Evolutionary conservation across 1,140 invertebrate species (phyloP), one percentile per base, ranked within the genome.

Genomic region (Diorhabda sublineata): DNA sequence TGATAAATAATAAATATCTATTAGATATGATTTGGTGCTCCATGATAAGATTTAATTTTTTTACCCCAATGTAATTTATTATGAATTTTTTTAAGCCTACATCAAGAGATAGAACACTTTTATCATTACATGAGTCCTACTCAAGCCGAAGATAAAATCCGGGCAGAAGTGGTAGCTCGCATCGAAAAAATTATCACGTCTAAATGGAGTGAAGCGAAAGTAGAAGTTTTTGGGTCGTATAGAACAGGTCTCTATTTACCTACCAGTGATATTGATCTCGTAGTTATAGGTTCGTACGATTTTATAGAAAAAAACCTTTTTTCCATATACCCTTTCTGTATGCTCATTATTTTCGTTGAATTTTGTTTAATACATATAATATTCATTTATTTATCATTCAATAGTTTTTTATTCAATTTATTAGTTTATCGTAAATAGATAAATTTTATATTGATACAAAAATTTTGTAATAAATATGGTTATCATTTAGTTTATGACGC

Each of bases 191-290:
- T 96, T 68, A 94, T 98, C 78, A 85, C 89, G 73, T 88, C 90
- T 71, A 86, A 96, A 70, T 97, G 94, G 94, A 93, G 93, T 69
- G 89, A 93, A 79, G 95, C 96, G 57, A 87, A 91, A 79, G 95
- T 98, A 69, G 93, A 98, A 85, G 92, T 97, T 74, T 98, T 98
- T 87, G 96, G 96, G 75, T 96, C 94, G 75, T 98, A 97, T 85
- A 87, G 93, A 71, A 98, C 96, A 63, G 95, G 95, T 66, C 88
- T 98, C 67, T 98, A 98, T 85, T 86, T 98, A 80, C 96, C 96
- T 69, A 98, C 96, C 81, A 98, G 96, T 87, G 97, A 98, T 85
- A 98, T 98, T 81, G 97, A 98, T 86, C 87, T 99, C 77, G 96
- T 98, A 72, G 94, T 99, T 67, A 92, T 96, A 82, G 95, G 95